These are phyloP conservation scores for Lepas anatifera DNA, from an alignment of 2,888 invertebrate genomes.

Conservation along the genomic window DNA sequence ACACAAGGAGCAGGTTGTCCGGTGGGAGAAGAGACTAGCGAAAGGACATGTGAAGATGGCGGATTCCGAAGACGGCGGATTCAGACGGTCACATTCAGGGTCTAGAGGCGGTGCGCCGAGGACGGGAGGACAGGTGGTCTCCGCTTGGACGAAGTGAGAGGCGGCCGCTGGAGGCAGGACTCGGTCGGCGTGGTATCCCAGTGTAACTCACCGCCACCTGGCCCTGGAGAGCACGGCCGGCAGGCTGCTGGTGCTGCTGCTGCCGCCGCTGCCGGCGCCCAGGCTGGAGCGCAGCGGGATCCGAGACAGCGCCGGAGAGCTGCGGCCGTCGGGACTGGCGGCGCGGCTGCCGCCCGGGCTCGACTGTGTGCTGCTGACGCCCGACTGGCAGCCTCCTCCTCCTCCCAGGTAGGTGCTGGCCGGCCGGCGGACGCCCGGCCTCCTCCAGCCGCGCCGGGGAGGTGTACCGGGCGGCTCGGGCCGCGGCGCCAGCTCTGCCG, in stretches of 20 bases:
- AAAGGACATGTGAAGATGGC: too few relatives aligned
- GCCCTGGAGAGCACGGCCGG: background rate
- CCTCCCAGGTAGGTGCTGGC: background rate
- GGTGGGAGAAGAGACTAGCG: too few relatives aligned
- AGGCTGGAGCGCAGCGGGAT: background rate
- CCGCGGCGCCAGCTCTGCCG: background rate
- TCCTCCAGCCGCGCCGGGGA: background rate
- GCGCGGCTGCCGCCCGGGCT: background rate
- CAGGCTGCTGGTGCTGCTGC: background rate
- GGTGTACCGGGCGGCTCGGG: background rate
- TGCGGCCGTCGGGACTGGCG: background rate
- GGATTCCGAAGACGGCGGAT: too few relatives aligned
- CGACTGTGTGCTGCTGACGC: background rate
- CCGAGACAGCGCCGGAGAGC: background rate
- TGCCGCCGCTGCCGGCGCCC: background rate
- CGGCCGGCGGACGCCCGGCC: background rate
- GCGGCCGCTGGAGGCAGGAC: too few relatives aligned
- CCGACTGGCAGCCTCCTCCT: background rate
- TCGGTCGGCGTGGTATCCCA: too few relatives aligned
- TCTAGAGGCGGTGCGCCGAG: too few relatives aligned
- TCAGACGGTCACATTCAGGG: too few relatives aligned
- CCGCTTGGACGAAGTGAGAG: too few relatives aligned
- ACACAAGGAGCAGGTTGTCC: too few relatives aligned
- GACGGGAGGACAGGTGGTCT: too few relatives aligned
- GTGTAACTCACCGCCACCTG: background rate